Evolutionary conservation across 2,113 vertebrate genomes (phyloP), one percentile per base, ranked within the genome.

Genomic region (Peromyscus maniculatus): DNA sequence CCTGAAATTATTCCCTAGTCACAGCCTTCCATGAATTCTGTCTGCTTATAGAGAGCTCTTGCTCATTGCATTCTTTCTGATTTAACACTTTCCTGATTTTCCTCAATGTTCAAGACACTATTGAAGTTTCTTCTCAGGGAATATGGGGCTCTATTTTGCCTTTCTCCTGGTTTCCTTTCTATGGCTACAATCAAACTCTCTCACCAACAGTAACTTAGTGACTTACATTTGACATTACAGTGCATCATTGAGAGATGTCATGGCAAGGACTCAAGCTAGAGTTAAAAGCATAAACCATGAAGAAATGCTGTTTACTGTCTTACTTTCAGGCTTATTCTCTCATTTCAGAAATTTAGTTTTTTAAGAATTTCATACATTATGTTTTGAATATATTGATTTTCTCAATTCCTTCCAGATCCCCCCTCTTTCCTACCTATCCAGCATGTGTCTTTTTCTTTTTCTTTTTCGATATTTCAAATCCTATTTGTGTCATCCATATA

Each of bases 41-140:
- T 15, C 33, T 39, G 69, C 0, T 0, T n/a, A 33, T 67, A n/a
- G 9, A 57, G 36, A 55, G 87, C 5, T n/a, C 28, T 57, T 55
- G 7, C 5, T 15, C 0, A 0, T 19, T 5, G 3, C 19, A 5
- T 11, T 0, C 1, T 66, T 39, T 36, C 43, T 64, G 55, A 16
- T 21, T 49, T 9, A 59, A 3, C 9, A 33, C 7, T 52, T 49
- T 36, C 75, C 43, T 12, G 75, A 22, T 49, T 9, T 87, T 12
- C 19, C 95, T 78, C 59, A 33, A 9, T 16, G 7, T 66, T 64
- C 15, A 22, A 71, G 59, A 33, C 10, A 31, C 26, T n/a, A 43
- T 8, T 55, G 1, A 26, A 72, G 93, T 19, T 83, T 46, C 79
- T 67, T 21, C 12, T 8, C 46, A 5, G 28, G 49, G 43, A 74